Conservation (phyloP, 2,888 invertebrate species). For the Lasioglossum zephyrum region DNA sequence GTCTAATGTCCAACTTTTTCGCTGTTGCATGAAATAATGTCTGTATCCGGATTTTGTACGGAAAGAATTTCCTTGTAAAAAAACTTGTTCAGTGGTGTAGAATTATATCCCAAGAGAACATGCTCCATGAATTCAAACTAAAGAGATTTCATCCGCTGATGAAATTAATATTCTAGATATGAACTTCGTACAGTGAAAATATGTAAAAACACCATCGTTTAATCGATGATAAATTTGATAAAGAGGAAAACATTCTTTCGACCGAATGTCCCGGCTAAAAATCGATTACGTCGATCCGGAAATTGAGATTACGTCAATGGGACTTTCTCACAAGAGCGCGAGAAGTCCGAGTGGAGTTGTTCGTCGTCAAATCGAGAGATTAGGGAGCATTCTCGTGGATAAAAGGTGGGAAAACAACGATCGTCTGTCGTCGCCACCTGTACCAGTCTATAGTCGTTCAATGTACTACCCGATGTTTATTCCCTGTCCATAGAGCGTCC, state of each 20-base stretch:
- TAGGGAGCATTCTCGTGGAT: neutral
- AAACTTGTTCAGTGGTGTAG: neutral
- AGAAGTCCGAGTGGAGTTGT: neutral
- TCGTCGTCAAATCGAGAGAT: neutral
- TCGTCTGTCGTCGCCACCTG: slow-evolving; percentile 60
- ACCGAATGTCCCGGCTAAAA: neutral
- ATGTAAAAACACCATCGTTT: too few relatives aligned
- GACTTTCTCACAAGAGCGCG: neutral
- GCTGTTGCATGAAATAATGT: neutral
- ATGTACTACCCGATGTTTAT: slow-evolving; percentile 66
- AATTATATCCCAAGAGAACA: neutral
- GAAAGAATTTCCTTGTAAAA: neutral
- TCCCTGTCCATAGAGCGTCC: slow-evolving; percentile 69
- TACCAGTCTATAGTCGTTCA: slow-evolving; percentile 32
- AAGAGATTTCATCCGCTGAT: neutral
- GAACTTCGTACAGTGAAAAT: too few relatives aligned
- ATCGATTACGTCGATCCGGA: neutral
- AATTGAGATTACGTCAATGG: neutral
- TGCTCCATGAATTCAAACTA: neutral
- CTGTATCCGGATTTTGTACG: neutral
- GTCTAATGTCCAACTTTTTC: neutral
- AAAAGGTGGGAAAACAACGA: slow-evolving; percentile 31
- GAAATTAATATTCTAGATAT: too few relatives aligned
- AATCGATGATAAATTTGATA: too few relatives aligned
- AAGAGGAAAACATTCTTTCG: neutral